A percentile compares a stretch with the other conserved stretches of the same genome.
phyloP scores from a whole-genome alignment of 2,797 vertebrate genomes.

The Gallinago solitaria region DNA sequence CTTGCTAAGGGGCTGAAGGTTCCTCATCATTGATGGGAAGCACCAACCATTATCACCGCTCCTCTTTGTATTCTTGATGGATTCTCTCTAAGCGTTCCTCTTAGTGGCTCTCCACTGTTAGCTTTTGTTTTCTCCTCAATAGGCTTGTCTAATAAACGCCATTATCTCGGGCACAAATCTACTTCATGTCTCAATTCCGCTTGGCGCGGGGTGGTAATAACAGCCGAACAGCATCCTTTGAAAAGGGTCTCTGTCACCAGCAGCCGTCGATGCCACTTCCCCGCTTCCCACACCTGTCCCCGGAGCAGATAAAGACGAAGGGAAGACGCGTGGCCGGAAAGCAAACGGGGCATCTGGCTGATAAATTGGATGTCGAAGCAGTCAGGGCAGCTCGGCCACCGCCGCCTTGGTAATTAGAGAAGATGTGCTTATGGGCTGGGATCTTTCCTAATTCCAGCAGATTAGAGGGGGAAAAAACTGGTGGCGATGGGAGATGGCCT shows the following conservation, averaged over 20 bases:
- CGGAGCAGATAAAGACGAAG: conserved; percentile 31
- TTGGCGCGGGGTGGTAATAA: conserved; percentile 40
- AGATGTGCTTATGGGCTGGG: not conserved
- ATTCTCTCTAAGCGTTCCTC: conserved; percentile 24
- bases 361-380: conserved; percentile 18
- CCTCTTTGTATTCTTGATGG: conserved; percentile 58
- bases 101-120: conserved; percentile 50
- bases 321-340: not conserved
- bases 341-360: not conserved
- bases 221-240: conserved; percentile 44
- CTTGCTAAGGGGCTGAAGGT: not conserved
- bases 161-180: conserved; percentile 73
- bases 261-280: not conserved
- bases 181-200: conserved; percentile 69
- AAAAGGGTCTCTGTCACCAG: conserved; percentile 54
- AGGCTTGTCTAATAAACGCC: conserved; percentile 73
- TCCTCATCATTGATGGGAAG: conserved; percentile 39
- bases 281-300: not conserved
- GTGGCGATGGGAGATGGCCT: not conserved
- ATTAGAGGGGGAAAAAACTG: not conserved
- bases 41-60: conserved; percentile 45
- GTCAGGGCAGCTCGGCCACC: not conserved
- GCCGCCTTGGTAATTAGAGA: not conserved
- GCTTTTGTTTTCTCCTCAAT: conserved; percentile 73
- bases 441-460: conserved; percentile 12